Evolutionary conservation across 2,888 invertebrate species (phyloP).

Genomic region (Meandrusa payeni): DNA sequence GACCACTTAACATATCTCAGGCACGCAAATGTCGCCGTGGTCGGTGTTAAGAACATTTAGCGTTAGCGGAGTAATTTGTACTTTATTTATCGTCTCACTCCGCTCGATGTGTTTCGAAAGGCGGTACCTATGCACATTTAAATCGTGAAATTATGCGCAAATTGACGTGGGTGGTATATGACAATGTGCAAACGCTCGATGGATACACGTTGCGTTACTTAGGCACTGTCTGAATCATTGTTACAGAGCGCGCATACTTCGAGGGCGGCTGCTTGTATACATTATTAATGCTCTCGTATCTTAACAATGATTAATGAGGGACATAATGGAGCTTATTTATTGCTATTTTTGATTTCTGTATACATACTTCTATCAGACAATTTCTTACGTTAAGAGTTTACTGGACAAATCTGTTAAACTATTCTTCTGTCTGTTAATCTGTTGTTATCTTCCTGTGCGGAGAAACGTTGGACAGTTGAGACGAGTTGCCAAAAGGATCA

Average conservation of each 20-base stretch:
- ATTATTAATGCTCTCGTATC: slow-evolving; percentile 24
- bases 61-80: slow-evolving; percentile 68
- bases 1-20: slow-evolving; percentile 56
- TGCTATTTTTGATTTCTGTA: background rate
- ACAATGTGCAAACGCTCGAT: slow-evolving; percentile 65
- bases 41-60: slow-evolving; percentile 52
- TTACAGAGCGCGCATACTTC: slow-evolving; percentile 22
- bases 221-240: slow-evolving; percentile 28
- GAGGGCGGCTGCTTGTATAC: slow-evolving; percentile 21
- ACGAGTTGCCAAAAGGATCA: no score
- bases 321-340: slow-evolving; percentile 6
- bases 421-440: no score
- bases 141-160: slow-evolving; percentile 72
- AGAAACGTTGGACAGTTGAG: no score
- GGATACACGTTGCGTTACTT: slow-evolving; percentile 39
- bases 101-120: slow-evolving; percentile 66
- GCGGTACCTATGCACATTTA: slow-evolving; percentile 60
- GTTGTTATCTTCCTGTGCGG: no score
- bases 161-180: slow-evolving; percentile 65
- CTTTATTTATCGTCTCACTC: slow-evolving; percentile 65
- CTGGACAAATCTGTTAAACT: no score
- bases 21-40: slow-evolving; percentile 66
- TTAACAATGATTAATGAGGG: slow-evolving; percentile 19
- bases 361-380: no score
- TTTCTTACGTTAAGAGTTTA: no score